A percentile compares a stretch with the other conserved stretches of the same genome.
phyloP scores from a whole-genome alignment of 2,888 invertebrate genomes.

The Stenotaenia linearis region DNA sequence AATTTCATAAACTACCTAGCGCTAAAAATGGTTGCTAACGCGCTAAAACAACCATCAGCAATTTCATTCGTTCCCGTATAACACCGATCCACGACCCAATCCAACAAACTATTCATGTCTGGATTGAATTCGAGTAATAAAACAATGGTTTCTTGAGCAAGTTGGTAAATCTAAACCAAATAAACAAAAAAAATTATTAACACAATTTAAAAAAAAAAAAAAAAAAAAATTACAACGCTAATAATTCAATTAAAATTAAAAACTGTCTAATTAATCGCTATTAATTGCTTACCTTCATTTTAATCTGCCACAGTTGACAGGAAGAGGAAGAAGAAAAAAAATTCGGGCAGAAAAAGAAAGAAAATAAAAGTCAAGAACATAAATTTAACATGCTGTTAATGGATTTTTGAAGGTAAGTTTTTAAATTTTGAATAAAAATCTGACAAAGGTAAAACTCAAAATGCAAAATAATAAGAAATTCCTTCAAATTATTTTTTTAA shows the following conservation, averaged over 20 bases:
- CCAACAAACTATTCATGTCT: constrained; percentile 81
- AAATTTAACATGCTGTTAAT: neutral
- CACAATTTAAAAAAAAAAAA: neutral
- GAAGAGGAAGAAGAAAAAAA: constrained; percentile 17
- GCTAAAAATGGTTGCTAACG: constrained; percentile 92
- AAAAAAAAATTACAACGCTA: neutral
- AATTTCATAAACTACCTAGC: constrained; percentile 61
- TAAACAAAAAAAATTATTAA: neutral
- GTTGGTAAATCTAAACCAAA: constrained; percentile 66
- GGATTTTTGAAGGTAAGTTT: neutral
- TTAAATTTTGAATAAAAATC: constrained; percentile 33
- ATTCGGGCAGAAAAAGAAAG: constrained; percentile 21
- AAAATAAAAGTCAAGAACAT: constrained; percentile 21
- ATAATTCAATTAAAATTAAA: neutral
- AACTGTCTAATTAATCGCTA: neutral
- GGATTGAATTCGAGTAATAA: constrained; percentile 90
- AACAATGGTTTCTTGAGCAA: constrained; percentile 90
- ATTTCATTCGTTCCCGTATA: constrained; percentile 86
- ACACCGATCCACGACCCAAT: constrained; percentile 97
- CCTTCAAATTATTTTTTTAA: neutral
- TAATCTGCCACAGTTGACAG: constrained; percentile 26
- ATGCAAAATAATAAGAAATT: neutral
- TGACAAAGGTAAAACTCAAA: neutral
- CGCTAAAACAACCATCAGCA: constrained; percentile 93
- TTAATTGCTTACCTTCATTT: constrained; percentile 27